phyloP scores from a whole-genome alignment of 2,113 vertebrate species.

The Entelurus aequoreus region DNA sequence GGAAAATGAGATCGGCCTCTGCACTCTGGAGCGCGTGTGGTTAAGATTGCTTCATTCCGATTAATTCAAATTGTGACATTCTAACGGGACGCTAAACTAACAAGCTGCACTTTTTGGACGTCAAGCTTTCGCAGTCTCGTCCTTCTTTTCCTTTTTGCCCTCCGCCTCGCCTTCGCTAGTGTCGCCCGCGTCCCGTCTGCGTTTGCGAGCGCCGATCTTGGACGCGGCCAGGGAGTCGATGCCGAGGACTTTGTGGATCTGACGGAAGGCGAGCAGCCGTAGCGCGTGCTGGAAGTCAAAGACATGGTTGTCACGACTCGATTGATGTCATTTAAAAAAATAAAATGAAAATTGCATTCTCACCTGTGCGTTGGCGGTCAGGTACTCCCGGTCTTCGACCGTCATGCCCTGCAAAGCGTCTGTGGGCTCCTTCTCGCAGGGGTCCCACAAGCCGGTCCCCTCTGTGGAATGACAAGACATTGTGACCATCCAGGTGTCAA shows the following conservation, averaged over 20 bases:
- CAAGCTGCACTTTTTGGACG: constrained; percentile 18
- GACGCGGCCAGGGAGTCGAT: constrained; percentile 64
- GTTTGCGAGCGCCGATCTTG: constrained; percentile 65
- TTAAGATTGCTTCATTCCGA: neutral
- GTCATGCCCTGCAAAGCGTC: constrained; percentile 67
- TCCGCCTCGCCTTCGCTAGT: constrained; percentile 50
- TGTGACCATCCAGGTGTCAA: neutral
- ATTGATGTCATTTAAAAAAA: neutral
- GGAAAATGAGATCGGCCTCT: constrained; percentile 22
- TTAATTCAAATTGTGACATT: constrained; percentile 39
- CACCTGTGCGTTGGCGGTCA: constrained; percentile 76
- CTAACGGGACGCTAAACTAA: constrained; percentile 41
- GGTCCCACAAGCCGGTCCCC: constrained; percentile 78
- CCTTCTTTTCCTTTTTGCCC: constrained; percentile 68
- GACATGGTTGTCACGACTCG: neutral
- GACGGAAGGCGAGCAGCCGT: constrained; percentile 74
- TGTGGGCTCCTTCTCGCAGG: constrained; percentile 74
- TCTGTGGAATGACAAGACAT: constrained; percentile 51
- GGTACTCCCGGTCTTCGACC: constrained; percentile 71
- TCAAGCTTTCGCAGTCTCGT: constrained; percentile 47
- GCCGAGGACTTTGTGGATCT: constrained; percentile 71
- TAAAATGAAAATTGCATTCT: neutral
- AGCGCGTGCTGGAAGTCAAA: constrained; percentile 64
- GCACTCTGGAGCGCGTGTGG: neutral
- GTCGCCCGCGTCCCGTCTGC: constrained; percentile 52